Conservation (phyloP, 2,113 vertebrate genomes). For the Genyomyrus donnyi region DNA sequence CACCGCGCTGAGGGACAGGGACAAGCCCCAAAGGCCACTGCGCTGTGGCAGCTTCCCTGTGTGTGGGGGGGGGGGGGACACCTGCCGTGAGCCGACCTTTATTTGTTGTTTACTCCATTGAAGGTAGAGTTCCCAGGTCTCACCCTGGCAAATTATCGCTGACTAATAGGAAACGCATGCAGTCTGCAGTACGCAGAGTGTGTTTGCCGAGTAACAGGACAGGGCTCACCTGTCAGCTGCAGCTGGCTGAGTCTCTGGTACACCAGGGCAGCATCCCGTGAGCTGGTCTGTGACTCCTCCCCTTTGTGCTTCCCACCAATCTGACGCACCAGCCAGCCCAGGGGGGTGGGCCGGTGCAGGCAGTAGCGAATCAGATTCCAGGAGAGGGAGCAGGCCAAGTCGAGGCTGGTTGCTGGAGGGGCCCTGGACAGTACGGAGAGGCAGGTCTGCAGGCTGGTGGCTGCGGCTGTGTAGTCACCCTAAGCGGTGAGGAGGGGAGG, state of each 20-base stretch:
- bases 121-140: background rate
- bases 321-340: conserved; percentile 86
- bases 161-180: background rate
- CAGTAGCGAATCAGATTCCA: conserved; percentile 93
- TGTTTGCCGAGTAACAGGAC: background rate
- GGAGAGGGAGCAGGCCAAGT: conserved; percentile 83
- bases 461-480: conserved; percentile 81
- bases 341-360: conserved; percentile 79
- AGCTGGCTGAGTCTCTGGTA: conserved; percentile 90
- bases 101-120: background rate
- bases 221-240: conserved; percentile 79
- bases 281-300: conserved; percentile 84
- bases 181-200: background rate
- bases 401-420: conserved; percentile 75
- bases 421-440: conserved; percentile 78
- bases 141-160: background rate
- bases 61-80: conserved; percentile 5
- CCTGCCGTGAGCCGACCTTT: background rate
- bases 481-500: conserved; percentile 33
- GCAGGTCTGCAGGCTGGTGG: conserved; percentile 80
- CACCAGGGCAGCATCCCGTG: conserved; percentile 79
- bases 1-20: conserved; percentile 85
- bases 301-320: conserved; percentile 78
- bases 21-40: conserved; percentile 72
- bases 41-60: conserved; percentile 80